Base-by-base conservation (phyloP, 2,797 vertebrate genomes). In the Semaprochilodus insignis region DNA sequence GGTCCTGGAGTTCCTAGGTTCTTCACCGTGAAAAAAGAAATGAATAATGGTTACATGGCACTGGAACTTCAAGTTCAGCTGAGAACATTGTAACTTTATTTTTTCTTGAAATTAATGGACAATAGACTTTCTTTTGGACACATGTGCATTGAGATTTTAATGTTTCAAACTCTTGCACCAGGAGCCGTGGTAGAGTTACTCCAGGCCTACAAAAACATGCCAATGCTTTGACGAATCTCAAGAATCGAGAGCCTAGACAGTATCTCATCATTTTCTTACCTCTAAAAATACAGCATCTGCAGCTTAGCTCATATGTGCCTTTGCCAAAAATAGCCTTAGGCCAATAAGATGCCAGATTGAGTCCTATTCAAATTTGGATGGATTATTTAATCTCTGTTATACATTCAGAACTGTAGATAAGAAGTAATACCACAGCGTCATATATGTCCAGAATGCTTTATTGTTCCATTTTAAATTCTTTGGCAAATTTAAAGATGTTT, bases 401-500 rank as follows among this genome's bases (percentile, higher is more conserved):
- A 40, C 65, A 52, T 7, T 59, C 48, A 40, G 13, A 31, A 3
- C 11, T 70, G 66, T 40, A 6, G 7, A 2, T 21, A 34, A 6
- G 17, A 10, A 8, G 19, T 40, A 59, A 44, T 6, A 36, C 72
- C 2, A 7, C 10, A 14, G 13, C 31, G 40, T 59, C 72, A n/a
- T 71, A 21, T 3, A 51, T 10, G 34, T 51, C n/a, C n/a, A 40
- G 40, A 48, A 36, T 51, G 23, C 77, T 63, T 19, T 79, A 62
- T 31, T 77, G 81, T 82, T 59, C 19, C 48, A 74, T 36, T 84
- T 89, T 88, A 88, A 86, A 88, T 88, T 89, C 87, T 85, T 51
- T 79, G 59, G 74, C 1, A 88, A 86, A 86, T 90, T 80, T 91
- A 83, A 67, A 76, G 70, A 83, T 83, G 84, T 63, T 44, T 85